These are phyloP conservation scores for Denticeps clupeoides DNA, from an alignment of 2,797 vertebrate species.

Conservation along the genomic window DNA sequence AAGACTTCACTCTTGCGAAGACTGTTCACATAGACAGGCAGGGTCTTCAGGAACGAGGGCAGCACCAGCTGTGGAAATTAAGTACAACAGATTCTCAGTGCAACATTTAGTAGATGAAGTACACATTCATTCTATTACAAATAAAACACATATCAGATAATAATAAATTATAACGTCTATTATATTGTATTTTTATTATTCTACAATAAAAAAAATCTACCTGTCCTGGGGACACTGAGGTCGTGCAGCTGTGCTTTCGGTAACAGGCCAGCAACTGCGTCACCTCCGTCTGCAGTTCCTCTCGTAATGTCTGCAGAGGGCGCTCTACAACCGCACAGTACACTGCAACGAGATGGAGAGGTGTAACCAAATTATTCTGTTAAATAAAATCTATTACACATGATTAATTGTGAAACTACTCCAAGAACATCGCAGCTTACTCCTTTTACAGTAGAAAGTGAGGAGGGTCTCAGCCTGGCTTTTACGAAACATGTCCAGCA, in stretches of 20 bases:
- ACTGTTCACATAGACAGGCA: slow-evolving; percentile 65
- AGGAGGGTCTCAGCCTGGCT: slow-evolving; percentile 64
- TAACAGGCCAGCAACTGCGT: slow-evolving; percentile 56
- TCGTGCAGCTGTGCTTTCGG: slow-evolving; percentile 59
- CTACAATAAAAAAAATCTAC: no score
- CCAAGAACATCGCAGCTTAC: slow-evolving; percentile 28
- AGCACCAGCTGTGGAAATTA: slow-evolving; percentile 51
- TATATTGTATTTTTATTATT: no score
- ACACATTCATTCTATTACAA: no score
- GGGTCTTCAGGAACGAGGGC: slow-evolving; percentile 56
- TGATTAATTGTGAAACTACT: background rate
- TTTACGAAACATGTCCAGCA: slow-evolving; percentile 58
- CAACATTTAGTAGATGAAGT: no score
- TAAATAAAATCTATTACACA: no score
- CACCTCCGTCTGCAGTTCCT: slow-evolving; percentile 55
- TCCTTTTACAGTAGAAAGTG: slow-evolving; percentile 65
- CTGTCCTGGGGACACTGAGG: slow-evolving; percentile 56
- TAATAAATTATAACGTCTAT: no score
- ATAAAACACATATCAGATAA: no score
- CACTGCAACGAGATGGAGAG: slow-evolving; percentile 34
- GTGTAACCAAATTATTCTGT: background rate
- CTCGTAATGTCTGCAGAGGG: slow-evolving; percentile 57
- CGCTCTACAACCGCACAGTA: slow-evolving; percentile 53
- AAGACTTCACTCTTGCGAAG: slow-evolving; percentile 67
- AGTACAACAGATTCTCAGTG: background rate